Percentiles rank a stretch among this genome's conserved stretches.
These are phyloP conservation scores for Tachina fera DNA, from an alignment of 2,888 invertebrate species.

Conservation along the genomic window DNA sequence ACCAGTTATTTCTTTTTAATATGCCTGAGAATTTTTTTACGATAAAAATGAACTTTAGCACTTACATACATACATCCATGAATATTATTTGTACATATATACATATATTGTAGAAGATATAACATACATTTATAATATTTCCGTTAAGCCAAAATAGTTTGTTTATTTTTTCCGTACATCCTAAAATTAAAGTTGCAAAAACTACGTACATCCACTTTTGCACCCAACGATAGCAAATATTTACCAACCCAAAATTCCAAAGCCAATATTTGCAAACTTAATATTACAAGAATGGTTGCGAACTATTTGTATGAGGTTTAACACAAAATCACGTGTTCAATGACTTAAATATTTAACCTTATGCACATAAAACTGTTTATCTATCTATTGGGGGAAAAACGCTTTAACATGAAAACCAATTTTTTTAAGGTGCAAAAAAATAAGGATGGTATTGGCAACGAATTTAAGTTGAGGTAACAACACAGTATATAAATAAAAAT, in stretches of 20 bases:
- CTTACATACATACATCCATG: no score
- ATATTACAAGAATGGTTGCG: conserved; percentile 23
- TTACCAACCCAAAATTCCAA: conserved; percentile 33
- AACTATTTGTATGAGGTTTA: conserved; percentile 55
- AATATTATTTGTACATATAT: no score
- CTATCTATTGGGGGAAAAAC: conserved; percentile 5
- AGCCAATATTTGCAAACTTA: conserved; percentile 50
- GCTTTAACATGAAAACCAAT: conserved; percentile 1
- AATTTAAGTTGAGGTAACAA: background rate
- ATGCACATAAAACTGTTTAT: conserved; percentile 55
- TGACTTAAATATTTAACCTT: conserved; percentile 61
- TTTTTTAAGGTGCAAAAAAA: background rate
- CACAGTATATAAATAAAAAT: no score
- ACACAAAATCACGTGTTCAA: conserved; percentile 62
- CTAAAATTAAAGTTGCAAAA: background rate
- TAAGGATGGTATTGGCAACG: background rate
- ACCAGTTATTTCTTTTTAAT: no score
- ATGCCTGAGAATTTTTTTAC: no score
- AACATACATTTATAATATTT: no score
- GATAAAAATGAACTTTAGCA: no score
- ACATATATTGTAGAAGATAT: no score
- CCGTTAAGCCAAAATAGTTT: background rate
- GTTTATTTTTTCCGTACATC: background rate
- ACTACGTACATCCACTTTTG: conserved; percentile 5
- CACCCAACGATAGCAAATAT: conserved; percentile 24